Evolutionary conservation across 2,888 invertebrate genomes (phyloP), one percentile per base, ranked within the genome.

Genomic region (Microchrysa polita): DNA sequence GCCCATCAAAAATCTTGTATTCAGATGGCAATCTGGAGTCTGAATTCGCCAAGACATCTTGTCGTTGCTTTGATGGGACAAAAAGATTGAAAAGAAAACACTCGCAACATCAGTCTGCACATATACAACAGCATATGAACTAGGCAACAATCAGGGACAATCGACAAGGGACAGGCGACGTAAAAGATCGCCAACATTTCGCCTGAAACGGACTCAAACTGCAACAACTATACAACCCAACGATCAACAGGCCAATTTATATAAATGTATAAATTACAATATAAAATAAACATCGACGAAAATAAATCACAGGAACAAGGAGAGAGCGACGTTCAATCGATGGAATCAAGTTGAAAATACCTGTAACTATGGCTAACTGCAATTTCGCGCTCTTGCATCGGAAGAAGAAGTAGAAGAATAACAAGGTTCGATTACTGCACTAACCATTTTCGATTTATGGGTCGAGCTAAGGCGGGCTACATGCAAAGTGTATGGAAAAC

Each of bases 1-100:
- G 73, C 73, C 52, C 73, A 73, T 73, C 73, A 73, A 73, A 73
- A 73, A 73, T 73, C 73, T 73, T 73, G 73, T 73, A 73, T 73
- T 73, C 73, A 73, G 73, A 73, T 65, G 73, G 73, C 73, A 73
- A 73, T 73, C 73, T 73, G 52, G 60, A 44, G 59, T 59, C 72
- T 60, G 72, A 61, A 61, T 72, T 72, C 59, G 20, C 42, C 23
- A 72, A 72, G 72, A 72, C 59, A 57, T 59, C 72, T 72, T 72
- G 72, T 72, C 60, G 67, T 48, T 60, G 59, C 22, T 40, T 72
- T 72, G 69, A 69, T 55, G 52, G 40, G 27, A 55, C 55, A 55
- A 55, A 53, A 55, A 69, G 69, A 69, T 65, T 65, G 65, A 69
- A 67, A 40, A 20, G n/a, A n/a, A 18, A 69, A 40, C 55, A 57